Evolutionary conservation across 2,888 invertebrate genomes (phyloP), one percentile per base, ranked within the genome.

Genomic region (Nomada ruficornis): DNA sequence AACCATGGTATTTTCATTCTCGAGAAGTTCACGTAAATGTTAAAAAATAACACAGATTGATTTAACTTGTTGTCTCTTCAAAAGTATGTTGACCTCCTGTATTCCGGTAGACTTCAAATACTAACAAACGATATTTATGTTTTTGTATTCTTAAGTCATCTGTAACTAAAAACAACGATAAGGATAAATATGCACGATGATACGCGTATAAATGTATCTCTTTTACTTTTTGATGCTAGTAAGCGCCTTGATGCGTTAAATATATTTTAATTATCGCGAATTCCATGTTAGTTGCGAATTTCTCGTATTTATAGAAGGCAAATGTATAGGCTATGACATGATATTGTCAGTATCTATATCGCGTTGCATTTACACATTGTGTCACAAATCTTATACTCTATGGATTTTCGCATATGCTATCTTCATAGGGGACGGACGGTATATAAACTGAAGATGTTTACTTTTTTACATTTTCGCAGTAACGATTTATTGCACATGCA

Each of bases 401-500:
- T 47, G 20, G 23, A 13, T 44, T 63, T 63, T 29, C 0, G 15
- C n/a, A n/a, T 23, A 15, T 47, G 2, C 15, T 29, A 13, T 15
- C 18, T 29, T 11, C 44, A 42, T 62, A 54, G 44, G 36, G 44
- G 47, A 62, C 2, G 15, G 47, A 2, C 2, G 60, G 18, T 13
- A 54, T n/a, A 23, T 10, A 23, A 11, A 47, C 23, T 23, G 2
- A 11, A n/a, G 0, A 5, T 20, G 2, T 2, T 36, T 29, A 2
- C 13, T n/a, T 77, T 20, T 64, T 44, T 15, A 11, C 29, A 10
- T 4, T 42, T 20, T 13, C 23, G 3, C 4, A 13, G 44, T 44
- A 54, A 69, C 47, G 63, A 68, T 50, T 75, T 83, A 77, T 73
- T 26, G 57, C 47, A n/a, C 50, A 50, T 68, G 50, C 47, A 70